Percentiles rank a stretch among this genome's conserved stretches.
Conservation (phyloP, 2,888 invertebrate species). For the Cephus runcator region DNA sequence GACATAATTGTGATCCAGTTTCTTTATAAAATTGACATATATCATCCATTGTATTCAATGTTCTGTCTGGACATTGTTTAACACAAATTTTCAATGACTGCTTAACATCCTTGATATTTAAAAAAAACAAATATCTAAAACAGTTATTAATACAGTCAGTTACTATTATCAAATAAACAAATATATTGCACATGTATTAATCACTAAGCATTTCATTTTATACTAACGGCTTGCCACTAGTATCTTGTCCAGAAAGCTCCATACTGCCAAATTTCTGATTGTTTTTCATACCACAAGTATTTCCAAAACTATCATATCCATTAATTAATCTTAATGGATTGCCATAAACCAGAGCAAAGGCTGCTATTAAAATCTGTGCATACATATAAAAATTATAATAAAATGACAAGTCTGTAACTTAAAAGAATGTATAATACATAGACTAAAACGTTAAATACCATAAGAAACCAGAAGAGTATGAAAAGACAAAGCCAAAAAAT, state of each 20-base stretch:
- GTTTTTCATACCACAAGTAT: slow-evolving; percentile 87
- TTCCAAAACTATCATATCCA: slow-evolving; percentile 94
- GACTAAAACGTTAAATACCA: slow-evolving; percentile 71
- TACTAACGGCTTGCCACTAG: slow-evolving; percentile 75
- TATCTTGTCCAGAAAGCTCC: slow-evolving; percentile 83
- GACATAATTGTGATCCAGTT: slow-evolving; percentile 82
- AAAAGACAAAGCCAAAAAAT: slow-evolving; percentile 83
- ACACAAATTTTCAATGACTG: slow-evolving; percentile 90
- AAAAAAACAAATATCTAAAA: slow-evolving; percentile 80
- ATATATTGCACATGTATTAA: background rate
- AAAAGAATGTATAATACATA: background rate
- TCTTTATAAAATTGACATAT: slow-evolving; percentile 78
- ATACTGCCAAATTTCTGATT: slow-evolving; percentile 81
- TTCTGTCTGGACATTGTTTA: slow-evolving; percentile 82
- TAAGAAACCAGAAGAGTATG: slow-evolving; percentile 83
- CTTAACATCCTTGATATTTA: slow-evolving; percentile 81
- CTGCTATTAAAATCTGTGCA: slow-evolving; percentile 80
- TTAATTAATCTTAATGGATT: slow-evolving; percentile 87
- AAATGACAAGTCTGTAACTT: background rate
- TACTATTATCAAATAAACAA: background rate
- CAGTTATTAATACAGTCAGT: background rate
- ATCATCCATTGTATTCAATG: slow-evolving; percentile 73
- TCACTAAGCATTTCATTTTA: background rate
- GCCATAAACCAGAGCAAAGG: slow-evolving; percentile 89
- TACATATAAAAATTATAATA: background rate